A percentile compares a stretch with the other conserved stretches of the same genome.
phyloP scores from a whole-genome alignment of 2,113 vertebrate genomes.

The Hydropotes inermis region DNA sequence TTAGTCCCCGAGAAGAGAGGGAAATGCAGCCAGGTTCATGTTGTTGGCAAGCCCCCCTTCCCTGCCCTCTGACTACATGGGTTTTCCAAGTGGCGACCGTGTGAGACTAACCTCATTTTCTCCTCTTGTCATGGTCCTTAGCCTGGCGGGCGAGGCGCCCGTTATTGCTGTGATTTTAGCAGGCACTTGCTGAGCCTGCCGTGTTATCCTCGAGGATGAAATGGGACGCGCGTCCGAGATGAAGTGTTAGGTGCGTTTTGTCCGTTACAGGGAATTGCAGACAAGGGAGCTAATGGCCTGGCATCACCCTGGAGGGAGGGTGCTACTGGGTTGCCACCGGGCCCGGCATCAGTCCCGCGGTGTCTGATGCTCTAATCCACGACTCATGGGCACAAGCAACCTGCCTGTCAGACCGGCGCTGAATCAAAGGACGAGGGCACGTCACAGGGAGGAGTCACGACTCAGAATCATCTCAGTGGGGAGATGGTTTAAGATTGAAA shows the following conservation, averaged over 20 bases:
- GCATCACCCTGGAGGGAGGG: not conserved
- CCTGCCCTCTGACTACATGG: fast-evolving
- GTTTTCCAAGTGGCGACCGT: not conserved
- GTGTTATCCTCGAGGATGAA: not conserved
- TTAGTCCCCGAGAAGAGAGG: not conserved
- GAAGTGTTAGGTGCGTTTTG: not conserved
- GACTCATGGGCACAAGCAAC: not conserved
- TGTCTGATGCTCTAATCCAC: not conserved
- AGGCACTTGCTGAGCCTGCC: not conserved
- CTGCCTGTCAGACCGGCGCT: not conserved
- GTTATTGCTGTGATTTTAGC: not conserved
- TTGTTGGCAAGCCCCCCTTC: fast-evolving
- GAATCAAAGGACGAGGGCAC: not conserved
- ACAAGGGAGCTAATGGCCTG: not conserved
- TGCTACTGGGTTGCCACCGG: not conserved
- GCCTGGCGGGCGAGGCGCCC: not conserved
- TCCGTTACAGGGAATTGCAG: not conserved
- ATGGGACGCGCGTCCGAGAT: not conserved
- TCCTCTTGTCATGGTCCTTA: not conserved
- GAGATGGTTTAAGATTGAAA: fast-evolving
- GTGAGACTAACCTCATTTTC: not conserved
- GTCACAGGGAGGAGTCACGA: fast-evolving
- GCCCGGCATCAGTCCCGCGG: not conserved
- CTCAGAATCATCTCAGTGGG: fast-evolving
- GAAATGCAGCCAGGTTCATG: fast-evolving